Conservation (phyloP, 2,113 vertebrate genomes). For the Athene noctua region DNA sequence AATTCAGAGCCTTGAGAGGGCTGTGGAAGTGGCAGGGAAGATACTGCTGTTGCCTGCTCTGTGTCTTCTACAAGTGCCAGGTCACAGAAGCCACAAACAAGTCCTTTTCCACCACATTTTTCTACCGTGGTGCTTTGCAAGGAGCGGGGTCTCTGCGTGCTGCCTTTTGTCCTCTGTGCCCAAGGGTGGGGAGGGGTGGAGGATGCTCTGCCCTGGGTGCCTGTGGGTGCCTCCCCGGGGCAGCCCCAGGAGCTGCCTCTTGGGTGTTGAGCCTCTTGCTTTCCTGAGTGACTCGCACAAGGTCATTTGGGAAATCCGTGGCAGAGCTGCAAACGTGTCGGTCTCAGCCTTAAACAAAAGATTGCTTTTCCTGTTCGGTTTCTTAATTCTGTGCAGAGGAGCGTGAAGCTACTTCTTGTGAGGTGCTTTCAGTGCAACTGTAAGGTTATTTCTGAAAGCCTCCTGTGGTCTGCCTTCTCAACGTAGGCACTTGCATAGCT, state of each 20-base stretch:
- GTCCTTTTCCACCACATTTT: not conserved
- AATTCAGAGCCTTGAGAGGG: not conserved
- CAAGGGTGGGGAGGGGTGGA: not conserved
- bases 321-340: fast-evolving
- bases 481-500: not conserved
- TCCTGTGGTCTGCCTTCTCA: not conserved
- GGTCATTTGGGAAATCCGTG: not conserved
- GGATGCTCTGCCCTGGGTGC: not conserved
- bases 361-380: fast-evolving
- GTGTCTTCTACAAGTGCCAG: too few relatives aligned
- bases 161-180: not conserved
- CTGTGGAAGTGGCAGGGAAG: not conserved
- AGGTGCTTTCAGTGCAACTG: not conserved
- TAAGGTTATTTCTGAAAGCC: not conserved
- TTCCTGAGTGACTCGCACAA: too few relatives aligned
- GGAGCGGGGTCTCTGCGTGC: not conserved
- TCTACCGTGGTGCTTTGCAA: fast-evolving
- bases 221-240: not conserved
- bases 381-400: not conserved
- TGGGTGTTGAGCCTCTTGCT: fast-evolving
- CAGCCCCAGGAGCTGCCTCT: not conserved
- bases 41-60: not conserved
- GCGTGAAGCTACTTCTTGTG: fast-evolving
- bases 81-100: not conserved
- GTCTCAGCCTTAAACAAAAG: not conserved